These are phyloP conservation scores for Aldrovandia affinis DNA, from an alignment of 2,797 vertebrate genomes.

Conservation along the genomic window DNA sequence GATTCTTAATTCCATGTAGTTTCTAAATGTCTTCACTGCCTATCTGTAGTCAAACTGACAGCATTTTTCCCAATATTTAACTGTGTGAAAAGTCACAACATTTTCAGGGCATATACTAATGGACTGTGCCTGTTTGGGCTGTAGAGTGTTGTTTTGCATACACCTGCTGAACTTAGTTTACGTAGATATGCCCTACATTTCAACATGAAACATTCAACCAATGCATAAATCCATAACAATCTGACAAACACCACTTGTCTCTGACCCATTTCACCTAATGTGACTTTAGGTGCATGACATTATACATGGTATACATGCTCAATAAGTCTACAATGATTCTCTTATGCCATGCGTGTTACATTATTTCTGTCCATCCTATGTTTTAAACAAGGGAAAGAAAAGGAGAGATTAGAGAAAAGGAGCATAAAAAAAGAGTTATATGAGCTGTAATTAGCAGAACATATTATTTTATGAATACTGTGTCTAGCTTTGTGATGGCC, in stretches of 20 bases:
- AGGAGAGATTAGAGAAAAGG: neutral
- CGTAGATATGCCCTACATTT: too few relatives aligned
- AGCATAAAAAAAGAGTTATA: too few relatives aligned
- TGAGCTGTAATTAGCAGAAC: too few relatives aligned
- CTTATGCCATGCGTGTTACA: neutral
- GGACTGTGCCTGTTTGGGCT: neutral
- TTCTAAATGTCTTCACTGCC: neutral
- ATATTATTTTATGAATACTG: too few relatives aligned
- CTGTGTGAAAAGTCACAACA: neutral
- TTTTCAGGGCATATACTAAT: too few relatives aligned
- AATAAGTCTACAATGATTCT: neutral
- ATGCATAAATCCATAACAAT: too few relatives aligned
- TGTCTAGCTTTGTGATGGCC: neutral
- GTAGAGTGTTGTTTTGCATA: neutral
- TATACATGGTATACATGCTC: too few relatives aligned
- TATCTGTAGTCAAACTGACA: neutral
- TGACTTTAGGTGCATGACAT: neutral
- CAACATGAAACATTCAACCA: too few relatives aligned
- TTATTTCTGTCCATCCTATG: neutral
- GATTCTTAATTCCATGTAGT: neutral
- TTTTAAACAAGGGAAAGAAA: neutral
- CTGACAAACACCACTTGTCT: neutral
- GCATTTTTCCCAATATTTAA: neutral
- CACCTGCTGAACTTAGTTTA: neutral
- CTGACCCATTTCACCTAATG: neutral